Conservation (phyloP, 1,140 invertebrate species). For the Cecropterus lyciades region DNA sequence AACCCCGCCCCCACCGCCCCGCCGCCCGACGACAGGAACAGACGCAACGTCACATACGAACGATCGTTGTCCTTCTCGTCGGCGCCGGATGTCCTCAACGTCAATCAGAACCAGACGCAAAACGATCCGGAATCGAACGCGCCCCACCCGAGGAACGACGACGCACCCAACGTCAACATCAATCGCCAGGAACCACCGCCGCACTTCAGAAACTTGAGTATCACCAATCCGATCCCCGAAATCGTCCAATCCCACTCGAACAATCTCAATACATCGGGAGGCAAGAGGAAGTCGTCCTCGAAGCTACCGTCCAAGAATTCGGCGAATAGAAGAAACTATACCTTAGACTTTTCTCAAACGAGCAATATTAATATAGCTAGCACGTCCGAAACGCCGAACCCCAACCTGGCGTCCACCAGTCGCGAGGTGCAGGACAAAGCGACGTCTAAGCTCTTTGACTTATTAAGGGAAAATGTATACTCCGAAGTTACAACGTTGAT, state of each 20-base stretch:
- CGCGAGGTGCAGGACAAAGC: constrained; percentile 77
- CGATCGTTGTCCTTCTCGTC: constrained; percentile 70
- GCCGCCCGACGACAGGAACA: constrained; percentile 41
- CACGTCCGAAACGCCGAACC: constrained; percentile 66
- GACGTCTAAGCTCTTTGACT: constrained; percentile 86
- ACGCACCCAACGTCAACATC: constrained; percentile 56
- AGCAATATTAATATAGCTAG: constrained; percentile 72
- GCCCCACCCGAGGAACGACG: constrained; percentile 45
- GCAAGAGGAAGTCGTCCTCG: constrained; percentile 75
- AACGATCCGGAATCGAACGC: constrained; percentile 44
- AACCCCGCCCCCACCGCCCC: constrained; percentile 49
- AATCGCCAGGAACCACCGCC: constrained; percentile 55
- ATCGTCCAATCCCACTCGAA: constrained; percentile 75
- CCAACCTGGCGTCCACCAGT: constrained; percentile 73
- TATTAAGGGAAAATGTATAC: constrained; percentile 88
- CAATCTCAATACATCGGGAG: constrained; percentile 64
- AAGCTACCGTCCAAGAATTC: constrained; percentile 79
- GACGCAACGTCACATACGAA: constrained; percentile 66
- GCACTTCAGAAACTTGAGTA: constrained; percentile 64
- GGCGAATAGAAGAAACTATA: constrained; percentile 66
- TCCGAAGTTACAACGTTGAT: constrained; percentile 89
- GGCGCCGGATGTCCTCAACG: constrained; percentile 83
- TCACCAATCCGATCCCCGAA: constrained; percentile 72
- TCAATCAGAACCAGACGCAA: constrained; percentile 71
- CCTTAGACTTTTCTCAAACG: constrained; percentile 66